phyloP scores from a whole-genome alignment of 2,113 vertebrate species.

The Hymenochirus boettgeri region DNA sequence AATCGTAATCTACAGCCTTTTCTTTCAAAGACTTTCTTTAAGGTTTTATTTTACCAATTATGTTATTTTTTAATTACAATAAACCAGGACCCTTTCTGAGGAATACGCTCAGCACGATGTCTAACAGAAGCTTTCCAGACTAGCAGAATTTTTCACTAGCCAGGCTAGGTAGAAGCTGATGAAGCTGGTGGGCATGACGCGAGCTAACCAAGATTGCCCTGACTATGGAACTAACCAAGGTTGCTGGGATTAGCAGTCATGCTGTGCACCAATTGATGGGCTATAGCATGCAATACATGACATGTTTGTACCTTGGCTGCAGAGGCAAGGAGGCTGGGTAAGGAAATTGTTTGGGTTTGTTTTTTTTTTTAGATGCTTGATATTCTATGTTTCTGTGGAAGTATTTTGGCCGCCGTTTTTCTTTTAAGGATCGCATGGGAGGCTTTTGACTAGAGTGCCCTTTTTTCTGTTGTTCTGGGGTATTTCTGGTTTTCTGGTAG shows the following conservation, averaged over 20 bases:
- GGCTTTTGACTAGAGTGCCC: too few species aligned
- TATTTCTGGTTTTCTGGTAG: too few species aligned
- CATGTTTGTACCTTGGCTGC: constrained; percentile 62
- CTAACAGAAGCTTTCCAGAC: too few species aligned
- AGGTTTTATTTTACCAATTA: too few species aligned
- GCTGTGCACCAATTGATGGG: constrained; percentile 56
- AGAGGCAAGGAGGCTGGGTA: constrained; percentile 63
- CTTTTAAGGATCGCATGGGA: too few species aligned
- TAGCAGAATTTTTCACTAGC: constrained; percentile 55
- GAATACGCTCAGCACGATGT: constrained; percentile 47
- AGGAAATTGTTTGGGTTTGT: too few species aligned
- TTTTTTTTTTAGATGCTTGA: too few species aligned
- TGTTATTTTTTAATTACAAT: constrained; percentile 45
- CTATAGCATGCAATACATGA: constrained; percentile 54
- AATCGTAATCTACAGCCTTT: too few species aligned
- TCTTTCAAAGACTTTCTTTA: too few species aligned
- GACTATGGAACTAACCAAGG: constrained; percentile 60
- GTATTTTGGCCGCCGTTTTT: too few species aligned
- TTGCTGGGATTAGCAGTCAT: constrained; percentile 52
- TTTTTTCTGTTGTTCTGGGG: too few species aligned
- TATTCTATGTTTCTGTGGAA: too few species aligned
- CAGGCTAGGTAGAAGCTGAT: neutral
- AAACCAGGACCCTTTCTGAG: constrained; percentile 50
- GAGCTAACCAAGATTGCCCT: constrained; percentile 56
- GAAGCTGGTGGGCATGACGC: constrained; percentile 42